Base-by-base conservation (phyloP, 2,888 invertebrate genomes). In the Acleris laterana region DNA sequence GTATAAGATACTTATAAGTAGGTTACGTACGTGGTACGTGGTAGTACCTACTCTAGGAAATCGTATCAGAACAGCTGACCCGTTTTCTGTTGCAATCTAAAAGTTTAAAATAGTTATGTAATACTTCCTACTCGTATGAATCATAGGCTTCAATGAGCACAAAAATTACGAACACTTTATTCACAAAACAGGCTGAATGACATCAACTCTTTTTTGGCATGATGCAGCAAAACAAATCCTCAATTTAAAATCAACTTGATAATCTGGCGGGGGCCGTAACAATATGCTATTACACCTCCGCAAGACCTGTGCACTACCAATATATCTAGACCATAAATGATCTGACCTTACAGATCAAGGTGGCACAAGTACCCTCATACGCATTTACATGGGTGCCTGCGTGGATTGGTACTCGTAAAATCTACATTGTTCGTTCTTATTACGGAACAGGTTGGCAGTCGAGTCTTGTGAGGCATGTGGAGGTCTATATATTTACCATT, bases 221-320 rank as follows among this genome's bases (percentile, higher is more conserved):
- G 58, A 63, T 67, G 68, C 72, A 74, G 72, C 70, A 72, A 77
- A 78, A 76, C 73, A 70, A 80, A 80, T 78, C 74, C 75, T 77
- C 75, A 78, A 76, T 66, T 76, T 77, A 53, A 65, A 61, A 65
- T 64, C 22, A 69, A 68, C 75, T 73, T 73, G 74, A 72, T 75
- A 71, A 69, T 69, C 68, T 68, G 74, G 87, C 77, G 84, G 85
- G 82, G 81, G 87, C 77, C 76, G 77, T 71, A 80, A 85, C 83
- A 82, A 84, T 83, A 75, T 71, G 76, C 79, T 79, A 84, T 85
- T 87, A 86, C 85, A 84, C 86, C 89, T 87, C 82, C 83, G 77
- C 82, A 74, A 72, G 64, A 70, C 56, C 77, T 74, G 86, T 87
- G 87, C 82, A 69, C 71, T 74, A 25, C 62, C 63, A 63, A 62